A percentile compares a stretch with the other conserved stretches of the same genome.
These are phyloP conservation scores for Columba janthina DNA, from an alignment of 2,113 vertebrate species.

Conservation along the genomic window DNA sequence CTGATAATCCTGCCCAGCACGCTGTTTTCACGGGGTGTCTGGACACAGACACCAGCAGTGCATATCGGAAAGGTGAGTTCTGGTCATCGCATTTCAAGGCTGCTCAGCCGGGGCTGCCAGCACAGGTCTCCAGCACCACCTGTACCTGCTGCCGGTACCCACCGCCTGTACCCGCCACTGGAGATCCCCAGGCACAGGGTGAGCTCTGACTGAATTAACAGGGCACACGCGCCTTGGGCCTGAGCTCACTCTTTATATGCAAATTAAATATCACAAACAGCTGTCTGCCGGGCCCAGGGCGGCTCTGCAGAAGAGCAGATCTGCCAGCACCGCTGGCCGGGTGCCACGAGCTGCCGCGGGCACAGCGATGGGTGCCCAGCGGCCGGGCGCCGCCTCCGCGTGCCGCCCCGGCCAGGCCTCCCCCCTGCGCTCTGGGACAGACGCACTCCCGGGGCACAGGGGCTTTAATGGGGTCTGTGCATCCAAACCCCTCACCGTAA, in stretches of 20 bases:
- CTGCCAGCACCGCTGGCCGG: neutral
- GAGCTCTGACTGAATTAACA: neutral
- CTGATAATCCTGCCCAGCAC: constrained; percentile 1
- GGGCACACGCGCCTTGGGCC: accelerated
- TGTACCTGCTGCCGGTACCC: neutral
- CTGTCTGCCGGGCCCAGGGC: neutral
- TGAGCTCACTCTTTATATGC: neutral
- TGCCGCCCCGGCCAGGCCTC: neutral
- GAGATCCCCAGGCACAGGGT: accelerated
- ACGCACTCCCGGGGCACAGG: neutral
- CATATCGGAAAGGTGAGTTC: neutral
- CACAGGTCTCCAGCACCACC: neutral
- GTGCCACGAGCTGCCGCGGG: neutral
- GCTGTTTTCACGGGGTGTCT: constrained; percentile 17
- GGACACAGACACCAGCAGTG: neutral
- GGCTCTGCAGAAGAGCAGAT: neutral
- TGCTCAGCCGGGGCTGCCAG: too few species aligned
- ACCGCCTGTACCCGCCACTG: neutral
- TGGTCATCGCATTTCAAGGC: neutral
- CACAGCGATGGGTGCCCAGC: neutral
- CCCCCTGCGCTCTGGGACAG: neutral
- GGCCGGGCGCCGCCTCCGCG: accelerated
- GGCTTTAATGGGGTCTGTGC: neutral
- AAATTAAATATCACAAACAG: neutral
- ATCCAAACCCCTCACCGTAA: neutral